A percentile compares a stretch with the other conserved stretches of the same genome.
phyloP scores from a whole-genome alignment of 2,888 invertebrate species.

The Hirtodrosophila confusa region DNA sequence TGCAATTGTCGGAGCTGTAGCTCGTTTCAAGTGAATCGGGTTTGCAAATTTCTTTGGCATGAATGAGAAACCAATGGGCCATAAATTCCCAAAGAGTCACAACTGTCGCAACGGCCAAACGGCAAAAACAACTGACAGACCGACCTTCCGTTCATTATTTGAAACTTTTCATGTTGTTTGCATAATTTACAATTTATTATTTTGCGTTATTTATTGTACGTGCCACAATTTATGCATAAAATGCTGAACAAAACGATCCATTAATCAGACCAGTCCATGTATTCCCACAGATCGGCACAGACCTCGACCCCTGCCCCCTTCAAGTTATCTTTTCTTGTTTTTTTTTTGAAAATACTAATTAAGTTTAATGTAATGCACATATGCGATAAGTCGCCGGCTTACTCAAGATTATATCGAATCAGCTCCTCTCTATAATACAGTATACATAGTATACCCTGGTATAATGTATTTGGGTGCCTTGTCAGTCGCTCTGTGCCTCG shows the following conservation, averaged over 20 bases:
- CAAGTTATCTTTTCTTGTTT: not conserved
- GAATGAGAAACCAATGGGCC: slow-evolving; percentile 56
- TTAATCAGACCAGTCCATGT: slow-evolving; percentile 66
- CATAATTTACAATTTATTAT: slow-evolving; percentile 78
- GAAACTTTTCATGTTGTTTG: slow-evolving; percentile 73
- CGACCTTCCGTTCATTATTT: slow-evolving; percentile 69
- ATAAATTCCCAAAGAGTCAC: slow-evolving; percentile 54
- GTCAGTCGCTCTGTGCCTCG: slow-evolving; percentile 43
- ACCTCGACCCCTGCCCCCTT: slow-evolving; percentile 29
- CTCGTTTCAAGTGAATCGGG: slow-evolving; percentile 60
- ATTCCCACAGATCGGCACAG: slow-evolving; percentile 61
- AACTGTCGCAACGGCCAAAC: slow-evolving; percentile 32
- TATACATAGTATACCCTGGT: slow-evolving; percentile 16
- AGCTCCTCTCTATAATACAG: slow-evolving; percentile 26
- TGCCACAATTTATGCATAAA: slow-evolving; percentile 74
- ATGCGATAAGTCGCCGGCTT: slow-evolving; percentile 73
- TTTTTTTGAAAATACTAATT: slow-evolving; percentile 63
- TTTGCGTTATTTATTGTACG: slow-evolving; percentile 76
- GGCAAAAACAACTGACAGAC: slow-evolving; percentile 2
- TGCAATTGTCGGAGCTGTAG: slow-evolving; percentile 35
- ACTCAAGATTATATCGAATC: slow-evolving; percentile 69
- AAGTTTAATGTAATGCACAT: slow-evolving; percentile 78
- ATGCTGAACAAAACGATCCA: slow-evolving; percentile 72
- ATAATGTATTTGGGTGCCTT: slow-evolving; percentile 73
- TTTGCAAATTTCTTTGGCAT: slow-evolving; percentile 72